These are phyloP conservation scores for Bombus ignitus DNA, from an alignment of 1,140 invertebrate species.

Conservation along the genomic window DNA sequence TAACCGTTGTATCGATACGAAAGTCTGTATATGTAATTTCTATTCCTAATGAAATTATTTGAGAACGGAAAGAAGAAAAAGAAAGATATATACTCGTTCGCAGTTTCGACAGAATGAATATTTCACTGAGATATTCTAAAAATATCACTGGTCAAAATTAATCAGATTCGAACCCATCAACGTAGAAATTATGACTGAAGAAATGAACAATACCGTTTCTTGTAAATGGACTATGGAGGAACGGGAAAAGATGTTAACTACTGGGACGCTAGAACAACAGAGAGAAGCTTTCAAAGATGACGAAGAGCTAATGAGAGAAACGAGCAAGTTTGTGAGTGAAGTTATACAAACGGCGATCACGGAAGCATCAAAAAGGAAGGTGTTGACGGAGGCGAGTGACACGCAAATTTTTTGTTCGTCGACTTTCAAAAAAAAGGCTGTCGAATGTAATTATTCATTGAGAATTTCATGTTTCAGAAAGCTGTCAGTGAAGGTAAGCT, in stretches of 20 bases:
- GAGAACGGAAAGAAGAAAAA: too few species aligned
- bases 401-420: not conserved
- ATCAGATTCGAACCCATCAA: not conserved
- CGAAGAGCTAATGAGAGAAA: slow-evolving; percentile 80
- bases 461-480: slow-evolving; percentile 71
- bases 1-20: too few species aligned
- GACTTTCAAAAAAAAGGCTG: not conserved
- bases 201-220: slow-evolving; percentile 51
- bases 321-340: slow-evolving; percentile 78
- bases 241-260: slow-evolving; percentile 72
- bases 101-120: not conserved
- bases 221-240: slow-evolving; percentile 72
- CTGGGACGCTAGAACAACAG: slow-evolving; percentile 74
- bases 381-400: slow-evolving; percentile 70
- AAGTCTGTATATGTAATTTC: too few species aligned
- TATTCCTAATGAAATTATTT: too few species aligned
- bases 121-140: not conserved
- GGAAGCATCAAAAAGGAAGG: slow-evolving; percentile 77
- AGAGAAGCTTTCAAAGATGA: slow-evolving; percentile 80
- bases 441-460: not conserved
- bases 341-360: slow-evolving; percentile 78
- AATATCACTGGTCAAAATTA: not conserved
- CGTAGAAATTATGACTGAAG: slow-evolving; percentile 1
- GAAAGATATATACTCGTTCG: too few species aligned
- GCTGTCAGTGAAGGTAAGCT: slow-evolving; percentile 72